Evolutionary conservation across 2,113 vertebrate species (phyloP).

Genomic region (Gambusia affinis): DNA sequence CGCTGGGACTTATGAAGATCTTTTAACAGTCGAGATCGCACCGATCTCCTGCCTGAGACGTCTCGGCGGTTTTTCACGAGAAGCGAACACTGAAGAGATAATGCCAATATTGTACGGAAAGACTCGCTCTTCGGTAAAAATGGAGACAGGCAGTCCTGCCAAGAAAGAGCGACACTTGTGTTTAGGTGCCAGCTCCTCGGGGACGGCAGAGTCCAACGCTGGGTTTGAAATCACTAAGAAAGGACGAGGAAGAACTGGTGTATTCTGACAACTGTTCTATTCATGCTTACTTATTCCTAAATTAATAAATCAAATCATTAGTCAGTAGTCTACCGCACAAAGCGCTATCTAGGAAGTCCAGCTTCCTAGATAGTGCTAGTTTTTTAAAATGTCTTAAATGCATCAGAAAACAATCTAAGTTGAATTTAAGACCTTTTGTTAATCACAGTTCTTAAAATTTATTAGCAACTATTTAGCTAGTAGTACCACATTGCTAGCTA

Average conservation of each 20-base stretch:
- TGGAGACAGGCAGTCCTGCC: slow-evolving; percentile 29
- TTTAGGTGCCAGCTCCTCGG: slow-evolving; percentile 21
- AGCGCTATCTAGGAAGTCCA: no score
- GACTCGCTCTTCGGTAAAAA: slow-evolving; percentile 28
- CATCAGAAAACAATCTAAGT: no score
- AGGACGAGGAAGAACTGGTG: background rate
- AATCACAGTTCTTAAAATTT: no score
- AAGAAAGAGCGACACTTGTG: slow-evolving; percentile 25
- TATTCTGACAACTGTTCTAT: slow-evolving; percentile 24
- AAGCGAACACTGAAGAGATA: slow-evolving; percentile 49
- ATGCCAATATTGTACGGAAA: slow-evolving; percentile 36
- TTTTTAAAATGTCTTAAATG: no score
- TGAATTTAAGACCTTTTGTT: no score
- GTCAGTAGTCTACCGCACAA: background rate
- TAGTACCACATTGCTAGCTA: no score
- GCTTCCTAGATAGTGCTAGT: no score
- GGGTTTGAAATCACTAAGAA: slow-evolving; percentile 3
- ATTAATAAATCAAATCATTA: background rate
- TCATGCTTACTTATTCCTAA: background rate
- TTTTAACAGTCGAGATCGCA: slow-evolving; percentile 52
- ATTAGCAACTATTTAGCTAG: no score
- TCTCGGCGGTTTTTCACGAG: slow-evolving; percentile 32
- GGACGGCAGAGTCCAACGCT: slow-evolving; percentile 18
- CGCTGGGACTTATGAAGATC: slow-evolving; percentile 39
- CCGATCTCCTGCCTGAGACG: slow-evolving; percentile 34